Base-by-base conservation (phyloP, 2,888 invertebrate species). In the Chesias legatella region DNA sequence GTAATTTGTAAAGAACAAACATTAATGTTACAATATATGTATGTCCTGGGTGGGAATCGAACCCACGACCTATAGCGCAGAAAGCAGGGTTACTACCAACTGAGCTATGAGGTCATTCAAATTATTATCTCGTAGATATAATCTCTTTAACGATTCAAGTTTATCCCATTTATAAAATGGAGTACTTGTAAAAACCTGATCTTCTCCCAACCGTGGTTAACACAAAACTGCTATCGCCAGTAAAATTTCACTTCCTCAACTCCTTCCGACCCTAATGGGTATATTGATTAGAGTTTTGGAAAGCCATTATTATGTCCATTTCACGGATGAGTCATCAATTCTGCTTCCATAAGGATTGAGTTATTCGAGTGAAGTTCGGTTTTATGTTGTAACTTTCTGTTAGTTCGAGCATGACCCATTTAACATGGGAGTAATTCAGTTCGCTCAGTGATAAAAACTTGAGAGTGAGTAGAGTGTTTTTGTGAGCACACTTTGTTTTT, bases 291-390 rank as follows among this genome's bases (percentile, higher is more conserved):
- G 46, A 49, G 47, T 45, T 54, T 47, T 47, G 48, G 39, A 38
- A 54, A 54, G 49, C 49, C 47, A 51, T 54, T 54, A 54, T 51
- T 51, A 51, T 54, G 51, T 54, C 53, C 51, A 54, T 54, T 54
- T 49, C 51, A 54, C 51, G 51, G 48, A 45, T 51, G 47, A 48
- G 33, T 41, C 51, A 54, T 54, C 53, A 48, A 51, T 51, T 51
- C 45, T 38, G 42, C 41, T 31, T 42, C 50, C 48, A 44, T 53
- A 53, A 49, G 51, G 47, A 47, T 45, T 49, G 54, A 54, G 48
- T 54, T 51, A 54, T 54, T 51, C 42, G 30, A 43, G 33, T 32
- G 26, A 39, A 54, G 48, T 50, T 51, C 31, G 49, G 30, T 42
- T 54, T 51, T 51, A 54, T 51, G 51, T 37, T 40, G 43, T 42